Evolutionary conservation across 2,797 vertebrate species (phyloP).

Genomic region (Phaenicophaeus curvirostris): DNA sequence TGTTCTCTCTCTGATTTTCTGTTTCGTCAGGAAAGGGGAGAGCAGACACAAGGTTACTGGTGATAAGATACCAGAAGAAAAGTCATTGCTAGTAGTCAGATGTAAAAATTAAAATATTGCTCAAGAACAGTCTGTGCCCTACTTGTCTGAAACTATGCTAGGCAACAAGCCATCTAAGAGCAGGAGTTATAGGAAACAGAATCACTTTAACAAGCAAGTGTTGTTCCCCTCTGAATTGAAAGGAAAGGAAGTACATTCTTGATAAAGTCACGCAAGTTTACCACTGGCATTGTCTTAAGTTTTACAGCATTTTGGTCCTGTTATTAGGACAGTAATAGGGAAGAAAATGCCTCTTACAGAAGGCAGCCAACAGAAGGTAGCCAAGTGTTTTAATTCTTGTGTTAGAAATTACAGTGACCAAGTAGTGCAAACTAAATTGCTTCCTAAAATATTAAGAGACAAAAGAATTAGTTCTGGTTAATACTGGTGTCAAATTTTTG

Average conservation of each 20-base stretch:
- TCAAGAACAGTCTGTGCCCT: not conserved
- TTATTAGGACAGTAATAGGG: not conserved
- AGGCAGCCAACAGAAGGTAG: not conserved
- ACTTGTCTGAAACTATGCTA: not conserved
- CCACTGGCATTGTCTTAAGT: not conserved
- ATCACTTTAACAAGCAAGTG: slow-evolving; percentile 23
- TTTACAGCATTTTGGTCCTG: not conserved
- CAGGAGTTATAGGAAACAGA: slow-evolving; percentile 20
- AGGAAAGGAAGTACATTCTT: slow-evolving; percentile 30
- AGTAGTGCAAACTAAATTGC: not conserved
- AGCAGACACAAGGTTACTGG: not conserved
- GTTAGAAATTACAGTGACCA: not conserved
- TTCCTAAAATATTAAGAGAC: not conserved
- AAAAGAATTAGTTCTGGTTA: not conserved
- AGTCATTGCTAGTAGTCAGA: not conserved
- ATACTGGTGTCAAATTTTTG: not conserved
- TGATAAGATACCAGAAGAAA: not conserved
- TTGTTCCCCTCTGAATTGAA: not conserved
- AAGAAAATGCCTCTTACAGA: not conserved
- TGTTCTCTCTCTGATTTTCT: not conserved
- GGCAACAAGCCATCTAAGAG: not conserved
- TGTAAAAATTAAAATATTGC: not conserved
- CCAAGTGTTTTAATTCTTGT: not conserved
- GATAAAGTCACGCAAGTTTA: not conserved
- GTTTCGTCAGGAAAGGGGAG: not conserved